A percentile compares a stretch with the other conserved stretches of the same genome.
These are phyloP conservation scores for Chelonus insularis DNA, from an alignment of 1,140 invertebrate species.

Conservation along the genomic window DNA sequence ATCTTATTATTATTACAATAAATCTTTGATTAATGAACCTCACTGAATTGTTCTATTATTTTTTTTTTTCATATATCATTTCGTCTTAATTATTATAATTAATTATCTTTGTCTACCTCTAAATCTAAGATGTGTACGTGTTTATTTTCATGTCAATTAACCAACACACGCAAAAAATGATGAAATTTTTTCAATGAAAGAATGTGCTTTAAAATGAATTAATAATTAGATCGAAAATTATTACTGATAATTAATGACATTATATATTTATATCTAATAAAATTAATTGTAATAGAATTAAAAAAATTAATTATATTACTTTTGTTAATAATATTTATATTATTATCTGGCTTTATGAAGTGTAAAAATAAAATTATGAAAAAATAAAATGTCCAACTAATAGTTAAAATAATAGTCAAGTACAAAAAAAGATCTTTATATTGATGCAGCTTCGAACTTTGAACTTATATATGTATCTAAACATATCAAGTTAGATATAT, in stretches of 20 bases:
- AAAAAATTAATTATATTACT: too few species aligned
- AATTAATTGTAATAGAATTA: constrained; percentile 9
- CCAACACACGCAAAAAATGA: constrained; percentile 2
- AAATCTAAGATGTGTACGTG: constrained; percentile 5
- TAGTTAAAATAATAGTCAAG: too few species aligned
- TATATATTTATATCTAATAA: background rate
- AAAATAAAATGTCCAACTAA: too few species aligned
- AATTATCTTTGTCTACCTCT: background rate
- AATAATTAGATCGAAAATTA: constrained; percentile 20
- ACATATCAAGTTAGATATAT: too few species aligned
- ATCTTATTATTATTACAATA: background rate
- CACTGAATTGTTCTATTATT: background rate
- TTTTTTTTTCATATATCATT: background rate
- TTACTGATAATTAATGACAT: too few species aligned
- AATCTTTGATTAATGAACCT: constrained; percentile 6
- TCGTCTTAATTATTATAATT: background rate
- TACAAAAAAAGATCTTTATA: too few species aligned
- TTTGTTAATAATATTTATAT: too few species aligned
- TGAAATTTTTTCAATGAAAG: constrained; percentile 1
- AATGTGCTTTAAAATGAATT: constrained; percentile 19
- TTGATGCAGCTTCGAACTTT: too few species aligned
- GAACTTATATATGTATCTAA: too few species aligned
- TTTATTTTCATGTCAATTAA: background rate
- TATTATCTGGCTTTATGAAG: too few species aligned
- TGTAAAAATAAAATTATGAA: too few species aligned